Percentiles rank a stretch among this genome's conserved stretches.
phyloP scores from a whole-genome alignment of 2,888 invertebrate species.

The Gisinianus flammeolus region DNA sequence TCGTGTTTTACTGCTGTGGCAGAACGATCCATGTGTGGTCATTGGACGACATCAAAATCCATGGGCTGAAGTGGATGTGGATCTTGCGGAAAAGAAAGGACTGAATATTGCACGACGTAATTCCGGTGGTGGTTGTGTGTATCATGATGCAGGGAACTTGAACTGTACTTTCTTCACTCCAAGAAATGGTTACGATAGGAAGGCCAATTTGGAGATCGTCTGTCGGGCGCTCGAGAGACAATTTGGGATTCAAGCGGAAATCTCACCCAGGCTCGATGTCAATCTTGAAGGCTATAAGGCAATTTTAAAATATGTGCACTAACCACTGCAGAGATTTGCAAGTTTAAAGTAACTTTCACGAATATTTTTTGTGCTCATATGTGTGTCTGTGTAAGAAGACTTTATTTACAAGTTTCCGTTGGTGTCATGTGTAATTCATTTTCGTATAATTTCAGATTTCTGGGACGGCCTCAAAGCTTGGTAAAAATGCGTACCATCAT shows the following conservation, averaged over 20 bases:
- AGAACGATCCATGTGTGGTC: conserved; percentile 92
- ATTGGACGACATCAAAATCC: conserved; percentile 97
- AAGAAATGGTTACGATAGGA: conserved; percentile 80
- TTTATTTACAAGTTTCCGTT: no score
- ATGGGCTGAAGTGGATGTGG: conserved; percentile 87
- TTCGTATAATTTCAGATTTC: conserved; percentile 86
- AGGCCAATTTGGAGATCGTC: conserved; percentile 85
- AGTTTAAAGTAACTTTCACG: no score
- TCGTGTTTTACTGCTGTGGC: conserved; percentile 88
- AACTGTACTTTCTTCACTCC: conserved; percentile 92
- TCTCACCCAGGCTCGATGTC: conserved; percentile 87
- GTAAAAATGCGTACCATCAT: conserved; percentile 94
- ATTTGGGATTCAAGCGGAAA: conserved; percentile 77
- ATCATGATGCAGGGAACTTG: conserved; percentile 91
- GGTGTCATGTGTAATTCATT: no score
- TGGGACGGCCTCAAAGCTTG: conserved; percentile 93
- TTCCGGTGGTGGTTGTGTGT: conserved; percentile 95
- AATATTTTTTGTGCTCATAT: no score
- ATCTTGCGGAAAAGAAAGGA: conserved; percentile 69
- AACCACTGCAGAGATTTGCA: not conserved
- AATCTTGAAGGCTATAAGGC: conserved; percentile 77
- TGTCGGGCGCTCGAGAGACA: conserved; percentile 79
- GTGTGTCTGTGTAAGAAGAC: no score
- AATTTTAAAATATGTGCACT: no score
- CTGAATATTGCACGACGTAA: conserved; percentile 84